Evolutionary conservation across 2,888 invertebrate species (phyloP), one percentile per base, ranked within the genome.

Genomic region (Timema podura): DNA sequence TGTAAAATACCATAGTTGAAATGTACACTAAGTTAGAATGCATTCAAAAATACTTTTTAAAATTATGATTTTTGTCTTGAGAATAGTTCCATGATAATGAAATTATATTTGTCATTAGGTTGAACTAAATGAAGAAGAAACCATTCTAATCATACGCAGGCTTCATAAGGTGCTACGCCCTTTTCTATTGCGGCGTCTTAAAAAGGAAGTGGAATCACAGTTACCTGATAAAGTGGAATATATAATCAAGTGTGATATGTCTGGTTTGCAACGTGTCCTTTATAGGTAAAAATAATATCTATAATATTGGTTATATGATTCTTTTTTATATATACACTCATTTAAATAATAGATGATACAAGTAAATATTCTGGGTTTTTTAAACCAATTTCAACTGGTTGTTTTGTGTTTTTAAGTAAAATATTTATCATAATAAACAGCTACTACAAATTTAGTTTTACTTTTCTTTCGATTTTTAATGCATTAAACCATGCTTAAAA

Each of bases 221-320:
- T 78, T 88, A 67, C 88, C 88, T 15, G 88, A 88, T 71, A 88
- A 88, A 81, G 80, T 83, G 10, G 88, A 87, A 79, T 87, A 88
- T 77, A 86, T 88, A 68, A 83, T 88, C 76, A 88, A 88, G 77
- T 88, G 87, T 80, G 87, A 88, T 77, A 87, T 88, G 87, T 86
- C 86, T 11, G 84, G 85, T 5, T 80, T 89, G 64, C 88, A 88
- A 78, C 78, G 84, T 68, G 79, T 84, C 8, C 79, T 88, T 30
- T 86, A 86, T 76, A 75, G 76, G 77, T 77, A 73, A 54, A 30
- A 30, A 30, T 30, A 30, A 30, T 30, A 30, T 30, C 30, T 1
- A 30, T 30, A 30, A 57, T n/a, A n/a, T 30, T 64, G 64, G 45
- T 47, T 16, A 49, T 71, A 11, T 30, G 6, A 13, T 47, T 68